Base-by-base conservation (phyloP, 1,140 invertebrate genomes). In the Lysiphlebus fabarum region DNA sequence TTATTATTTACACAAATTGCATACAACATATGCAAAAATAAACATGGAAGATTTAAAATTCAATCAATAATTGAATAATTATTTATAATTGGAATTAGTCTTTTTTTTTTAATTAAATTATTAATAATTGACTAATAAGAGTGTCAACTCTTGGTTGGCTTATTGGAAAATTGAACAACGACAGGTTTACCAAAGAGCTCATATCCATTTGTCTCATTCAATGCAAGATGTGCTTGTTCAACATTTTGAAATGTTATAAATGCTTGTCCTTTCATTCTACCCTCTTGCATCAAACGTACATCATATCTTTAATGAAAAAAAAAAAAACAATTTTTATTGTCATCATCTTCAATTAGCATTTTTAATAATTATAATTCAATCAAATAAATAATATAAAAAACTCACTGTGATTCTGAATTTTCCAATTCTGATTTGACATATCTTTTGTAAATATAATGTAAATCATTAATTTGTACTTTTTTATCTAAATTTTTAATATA, bases 261-360 rank as follows among this genome's bases (percentile, higher is more conserved):
- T 6, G 92, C 93, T 80, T 98, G 95, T 0, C 93, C 93, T 79
- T 95, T 96, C 93, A 98, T 96, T 70, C 93, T 84, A 0, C 95
- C 95, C 75, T 95, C 92, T 74, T 92, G 91, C 93, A 98, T 95
- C 3, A 95, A 81, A 65, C 89, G 84, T n/a, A 95, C 84, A 79
- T 92, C 87, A 79, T 92, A 95, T 59, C 74, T 77, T n/a, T 41
- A 33, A 26, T 50, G 33, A 58, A 49, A 53, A 56, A 63, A 49
- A 50, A 51, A 57, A 43, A 55, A 57, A 51, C 48, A n/a, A n/a
- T n/a, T n/a, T n/a, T n/a, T n/a, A n/a, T n/a, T n/a, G n/a, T n/a
- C n/a, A n/a, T n/a, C n/a, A n/a, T n/a, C n/a, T n/a, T n/a, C n/a
- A n/a, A n/a, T n/a, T n/a, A n/a, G n/a, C n/a, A n/a, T n/a, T n/a